Base-by-base conservation (phyloP, 2,797 vertebrate species). In the Pseudochaenichthys georgianus region DNA sequence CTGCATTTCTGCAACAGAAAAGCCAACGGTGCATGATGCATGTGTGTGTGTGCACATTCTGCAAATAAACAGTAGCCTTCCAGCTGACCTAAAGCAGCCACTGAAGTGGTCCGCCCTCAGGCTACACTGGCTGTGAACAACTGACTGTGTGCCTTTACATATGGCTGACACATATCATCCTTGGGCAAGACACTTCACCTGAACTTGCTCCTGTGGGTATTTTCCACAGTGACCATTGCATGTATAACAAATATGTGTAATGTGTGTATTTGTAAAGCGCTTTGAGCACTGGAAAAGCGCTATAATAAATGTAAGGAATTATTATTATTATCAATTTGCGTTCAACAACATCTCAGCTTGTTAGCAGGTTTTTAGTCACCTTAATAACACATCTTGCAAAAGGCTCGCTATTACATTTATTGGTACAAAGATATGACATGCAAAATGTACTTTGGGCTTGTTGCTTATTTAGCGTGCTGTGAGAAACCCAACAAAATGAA, bases 1-100 rank as follows among this genome's bases (percentile, higher is more conserved):
- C 55, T 31, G 43, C 28, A n/a, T 28, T 62, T 59, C n/a, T 13
- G 8, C 23, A 41, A 34, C 11, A 21, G 9, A 9, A 60, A 5
- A 42, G 4, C 34, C 15, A n/a, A 41, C 43, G 55, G 23, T 17
- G 21, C 5, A 34, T 23, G 15, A 1, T 1, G 5, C 19, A 8
- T 23, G n/a, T 34, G 0, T 13, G 51, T 13, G 42, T 16, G 10
- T 21, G 8, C 7, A 42, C 19, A 41, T 46, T 42, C 12, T 52
- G 31, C 41, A 41, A 23, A 61, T 66, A 23, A 60, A 13, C 16
- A 15, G 21, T 1, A 51, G 38, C 9, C 34, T 64, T 42, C 13
- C 42, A 21, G 15, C 31, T 69, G 47, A 62, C 23, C 50, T 52
- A 10, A 55, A 71, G 51, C 38, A 58, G 60, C 63, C 55, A 50